A percentile compares a stretch with the other conserved stretches of the same genome.
These are phyloP conservation scores for Nibea albiflora DNA, from an alignment of 2,113 vertebrate species.

Conservation along the genomic window DNA sequence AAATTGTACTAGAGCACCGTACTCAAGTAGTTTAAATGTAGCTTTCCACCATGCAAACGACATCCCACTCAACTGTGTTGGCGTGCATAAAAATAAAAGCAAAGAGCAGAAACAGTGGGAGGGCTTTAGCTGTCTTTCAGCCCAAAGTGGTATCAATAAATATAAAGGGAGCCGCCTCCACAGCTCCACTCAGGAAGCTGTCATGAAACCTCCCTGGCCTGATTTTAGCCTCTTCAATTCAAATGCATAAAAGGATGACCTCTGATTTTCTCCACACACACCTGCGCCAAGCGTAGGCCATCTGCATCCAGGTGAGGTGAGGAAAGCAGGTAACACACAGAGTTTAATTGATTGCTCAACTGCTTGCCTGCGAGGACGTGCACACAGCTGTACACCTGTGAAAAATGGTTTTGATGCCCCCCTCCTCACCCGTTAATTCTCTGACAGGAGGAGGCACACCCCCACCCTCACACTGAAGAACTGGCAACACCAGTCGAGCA, in stretches of 20 bases:
- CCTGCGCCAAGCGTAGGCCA: not conserved
- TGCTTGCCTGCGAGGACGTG: not conserved
- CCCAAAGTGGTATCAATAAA: not conserved
- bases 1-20: not conserved
- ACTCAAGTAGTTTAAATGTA: not conserved
- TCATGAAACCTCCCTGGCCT: not conserved
- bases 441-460: conserved; percentile 70
- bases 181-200: not conserved
- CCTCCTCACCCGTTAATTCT: conserved; percentile 40
- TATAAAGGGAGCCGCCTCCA: not conserved
- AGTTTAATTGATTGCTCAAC: not conserved
- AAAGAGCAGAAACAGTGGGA: not conserved
- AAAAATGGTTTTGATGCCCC: not conserved
- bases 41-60: not conserved
- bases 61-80: not conserved
- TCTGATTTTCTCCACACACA: not conserved
- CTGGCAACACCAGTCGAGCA: conserved; percentile 28
- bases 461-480: conserved; percentile 38
- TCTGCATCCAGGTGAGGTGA: conserved; percentile 32
- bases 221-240: not conserved
- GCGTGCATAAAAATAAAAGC: not conserved
- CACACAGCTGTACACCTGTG: not conserved
- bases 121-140: not conserved
- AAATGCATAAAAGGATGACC: not conserved
- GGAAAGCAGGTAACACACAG: not conserved